Base-by-base conservation (phyloP, 2,888 invertebrate genomes). In the Cosmopolites sordidus region DNA sequence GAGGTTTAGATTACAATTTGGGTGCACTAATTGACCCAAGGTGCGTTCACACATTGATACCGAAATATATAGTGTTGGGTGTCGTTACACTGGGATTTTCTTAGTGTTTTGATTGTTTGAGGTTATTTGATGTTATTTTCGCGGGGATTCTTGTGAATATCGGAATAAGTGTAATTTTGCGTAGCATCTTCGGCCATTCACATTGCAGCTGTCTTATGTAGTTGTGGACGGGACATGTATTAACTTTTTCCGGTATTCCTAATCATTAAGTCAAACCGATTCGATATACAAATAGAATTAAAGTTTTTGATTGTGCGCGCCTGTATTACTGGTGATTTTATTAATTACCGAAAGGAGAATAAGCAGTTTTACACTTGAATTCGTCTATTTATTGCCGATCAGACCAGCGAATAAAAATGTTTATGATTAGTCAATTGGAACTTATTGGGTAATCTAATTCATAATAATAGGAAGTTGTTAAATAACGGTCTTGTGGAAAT, bases 21-120 rank as follows among this genome's bases (percentile, higher is more conserved):
- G 73, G 74, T 73, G 72, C 69, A 71, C 72, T 76, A 75, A 76
- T 76, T 76, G 76, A 77, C 73, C 75, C 69, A 71, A 76, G 76
- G 75, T 76, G 73, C 69, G 75, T 74, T 67, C 63, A 65, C 65
- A 62, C 57, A 45, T 66, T 64, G 61, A 58, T 51, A 60, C 63
- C 60, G 61, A 70, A 68, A 60, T 65, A 65, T 67, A 64, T 66
- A 69, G 66, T 72, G 72, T 74, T 68, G 70, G 72, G 73, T 74
- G 66, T 72, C 70, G 63, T 69, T 66, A 66, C 48, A 69, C 56
- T 64, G 67, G 65, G 64, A 64, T 61, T 54, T 51, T 51, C 48
- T 38, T 47, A 43, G 49, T 54, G 51, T 54, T 45, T 47, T 50
- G 38, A n/a, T 22, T 39, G 37, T 44, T 43, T 12, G 37, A 49